Conservation (phyloP, 2,113 vertebrate species). For the Hyaena hyaena region DNA sequence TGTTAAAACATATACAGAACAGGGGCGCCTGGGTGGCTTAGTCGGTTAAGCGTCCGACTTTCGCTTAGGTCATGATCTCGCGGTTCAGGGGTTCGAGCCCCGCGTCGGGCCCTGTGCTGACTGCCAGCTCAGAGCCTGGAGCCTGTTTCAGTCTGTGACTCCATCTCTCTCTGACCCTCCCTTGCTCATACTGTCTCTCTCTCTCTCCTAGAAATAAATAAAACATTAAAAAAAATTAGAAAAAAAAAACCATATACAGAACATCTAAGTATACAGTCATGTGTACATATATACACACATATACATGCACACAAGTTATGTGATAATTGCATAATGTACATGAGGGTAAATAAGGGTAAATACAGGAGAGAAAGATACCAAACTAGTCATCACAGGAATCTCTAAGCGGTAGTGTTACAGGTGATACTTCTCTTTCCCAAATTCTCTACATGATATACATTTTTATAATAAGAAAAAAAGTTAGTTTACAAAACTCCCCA, state of each 20-base stretch:
- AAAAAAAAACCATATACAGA: not conserved
- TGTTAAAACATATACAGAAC: constrained; percentile 34
- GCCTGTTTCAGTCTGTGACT: no score
- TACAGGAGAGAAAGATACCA: not conserved
- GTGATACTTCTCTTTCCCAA: not conserved
- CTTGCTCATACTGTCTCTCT: no score
- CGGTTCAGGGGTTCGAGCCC: no score
- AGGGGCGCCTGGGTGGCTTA: not conserved
- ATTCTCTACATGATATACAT: not conserved
- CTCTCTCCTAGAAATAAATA: no score
- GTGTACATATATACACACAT: not conserved
- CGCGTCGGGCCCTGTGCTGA: no score
- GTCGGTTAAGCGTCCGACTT: no score
- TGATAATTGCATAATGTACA: not conserved
- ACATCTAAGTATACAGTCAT: not conserved
- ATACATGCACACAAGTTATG: not conserved
- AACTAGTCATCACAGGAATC: not conserved
- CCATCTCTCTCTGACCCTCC: no score
- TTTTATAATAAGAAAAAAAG: constrained; percentile 9
- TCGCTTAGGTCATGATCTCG: no score
- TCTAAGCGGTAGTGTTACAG: not conserved
- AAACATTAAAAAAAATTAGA: no score
- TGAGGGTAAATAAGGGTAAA: not conserved
- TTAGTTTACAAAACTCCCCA: constrained; percentile 30
- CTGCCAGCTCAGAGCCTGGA: no score